Base-by-base conservation (phyloP, 2,113 vertebrate genomes). In the Rattus rattus region DNA sequence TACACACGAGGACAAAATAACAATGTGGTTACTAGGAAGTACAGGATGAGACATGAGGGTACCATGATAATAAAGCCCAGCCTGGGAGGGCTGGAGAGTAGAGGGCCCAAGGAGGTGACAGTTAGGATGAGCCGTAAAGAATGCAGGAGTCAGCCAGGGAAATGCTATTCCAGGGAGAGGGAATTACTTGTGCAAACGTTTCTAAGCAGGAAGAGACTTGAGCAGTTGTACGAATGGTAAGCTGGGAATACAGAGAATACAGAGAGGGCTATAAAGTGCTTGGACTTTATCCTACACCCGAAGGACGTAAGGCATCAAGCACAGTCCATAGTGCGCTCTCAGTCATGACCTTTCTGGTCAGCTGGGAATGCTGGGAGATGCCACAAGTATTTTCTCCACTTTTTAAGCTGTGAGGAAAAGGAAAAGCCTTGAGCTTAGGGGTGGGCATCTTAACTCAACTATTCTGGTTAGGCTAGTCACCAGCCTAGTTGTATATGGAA, bases 161-260 rank as follows among this genome's bases (percentile, higher is more conserved):
- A 87, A 88, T 26, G 7, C 14, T 93, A 61, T 65, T 90, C 14
- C 79, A 91, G 49, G 56, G 84, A 93, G 77, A 91, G 52, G 63
- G 77, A 77, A 79, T 79, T 84, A 56, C 70, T 92, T 85, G 47
- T 91, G 65, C 88, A 80, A n/a, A 97, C 47, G 63, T 96, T 94
- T 94, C 95, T 65, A 88, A 77, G 52, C 69, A 79, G 63, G n/a
- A 96, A 88, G 81, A 30, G 67, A 43, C 52, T 70, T 95, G 88
- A 47, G 33, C 28, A 6, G 77, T 56, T 76, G 59, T 5, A 75
- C 65, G 81, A 69, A 43, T 86, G 72, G 65, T 36, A 22, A 52
- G 36, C 81, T 93, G 61, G 72, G 91, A 67, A 75, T 30, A 14
- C 70, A 92, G 63, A 36, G n/a, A 49, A 56, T 94, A 47, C 56